Base-by-base conservation (phyloP, 2,797 vertebrate species). In the Amphiprion clarkii region DNA sequence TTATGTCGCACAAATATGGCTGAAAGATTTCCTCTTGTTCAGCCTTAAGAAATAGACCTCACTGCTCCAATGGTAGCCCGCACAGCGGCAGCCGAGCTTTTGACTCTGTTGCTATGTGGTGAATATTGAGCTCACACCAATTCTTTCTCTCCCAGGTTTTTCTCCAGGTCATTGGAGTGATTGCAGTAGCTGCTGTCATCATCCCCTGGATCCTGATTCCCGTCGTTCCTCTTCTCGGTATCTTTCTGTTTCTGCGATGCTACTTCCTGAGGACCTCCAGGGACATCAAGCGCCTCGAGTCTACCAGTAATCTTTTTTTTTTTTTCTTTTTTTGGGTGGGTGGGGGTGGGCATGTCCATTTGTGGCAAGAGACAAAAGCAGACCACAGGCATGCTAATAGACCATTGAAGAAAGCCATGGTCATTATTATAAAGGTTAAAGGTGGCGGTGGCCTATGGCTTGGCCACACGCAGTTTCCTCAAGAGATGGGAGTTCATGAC, bases 261-360 rank as follows among this genome's bases (percentile, higher is more conserved):
- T 98, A 97, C 89, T 97, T 97, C 93, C 95, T 97, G 89, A 89
- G 94, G 86, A 98, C 96, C 3, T 96, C 96, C 55, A 95, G 95
- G 85, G 96, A 96, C 84, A 96, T 97, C 92, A 98, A 97, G 92
- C 96, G 96, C 46, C 94, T 98, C 12, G 95, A 98, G 89, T 96
- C 96, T 66, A 96, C 95, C 83, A 96, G 96, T 97, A 95, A 91
- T 93, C 95, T 75, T n/a, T 73, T 87, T 62, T 78, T 78, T 60
- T 52, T 61, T 60, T 58, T 72, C 58, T 54, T 49, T 60, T 27
- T 46, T n/a, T n/a, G 14, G 42, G 17, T 48, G 68, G 79, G 44
- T 70, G 60, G 78, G 76, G 66, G 29, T 78, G 69, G 59, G 70
- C 76, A 78, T 86, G 81, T 92, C 87, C 76, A 73, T 89, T 93